These are phyloP conservation scores for Harpagifer antarcticus DNA, from an alignment of 2,797 vertebrate genomes.

Conservation along the genomic window DNA sequence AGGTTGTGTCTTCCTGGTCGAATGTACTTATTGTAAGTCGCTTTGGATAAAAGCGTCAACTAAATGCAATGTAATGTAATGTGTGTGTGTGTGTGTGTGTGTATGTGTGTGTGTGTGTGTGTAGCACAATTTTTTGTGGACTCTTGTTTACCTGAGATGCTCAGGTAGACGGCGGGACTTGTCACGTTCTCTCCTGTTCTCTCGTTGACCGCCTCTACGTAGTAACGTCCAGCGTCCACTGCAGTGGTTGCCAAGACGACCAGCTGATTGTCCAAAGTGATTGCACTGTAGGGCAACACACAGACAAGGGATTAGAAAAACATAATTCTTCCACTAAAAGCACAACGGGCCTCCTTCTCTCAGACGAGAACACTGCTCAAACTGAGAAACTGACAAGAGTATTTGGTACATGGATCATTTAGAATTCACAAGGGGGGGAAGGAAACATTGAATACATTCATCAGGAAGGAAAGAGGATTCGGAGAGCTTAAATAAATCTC, in stretches of 20 bases:
- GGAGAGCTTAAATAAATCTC: constrained; percentile 70
- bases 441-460: constrained; percentile 50
- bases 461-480: constrained; percentile 63
- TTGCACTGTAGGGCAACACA: constrained; percentile 85
- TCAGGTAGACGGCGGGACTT: constrained; percentile 86
- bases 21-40: too few species aligned
- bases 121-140: too few species aligned
- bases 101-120: too few species aligned
- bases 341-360: constrained; percentile 23
- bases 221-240: constrained; percentile 91
- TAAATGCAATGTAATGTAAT: too few species aligned
- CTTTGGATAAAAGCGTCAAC: too few species aligned
- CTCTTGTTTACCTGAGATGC: constrained; percentile 88
- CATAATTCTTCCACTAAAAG: constrained; percentile 3
- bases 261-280: constrained; percentile 94
- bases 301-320: constrained; percentile 43
- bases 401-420: constrained; percentile 64
- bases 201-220: constrained; percentile 93
- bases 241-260: constrained; percentile 93
- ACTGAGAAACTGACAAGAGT: constrained; percentile 51
- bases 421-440: constrained; percentile 41
- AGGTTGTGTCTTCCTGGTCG: too few species aligned
- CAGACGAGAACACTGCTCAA: constrained; percentile 27
- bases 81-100: too few species aligned
- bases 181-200: constrained; percentile 94